Conservation (phyloP, 2,113 vertebrate species). For the Oryzias curvinotus region DNA sequence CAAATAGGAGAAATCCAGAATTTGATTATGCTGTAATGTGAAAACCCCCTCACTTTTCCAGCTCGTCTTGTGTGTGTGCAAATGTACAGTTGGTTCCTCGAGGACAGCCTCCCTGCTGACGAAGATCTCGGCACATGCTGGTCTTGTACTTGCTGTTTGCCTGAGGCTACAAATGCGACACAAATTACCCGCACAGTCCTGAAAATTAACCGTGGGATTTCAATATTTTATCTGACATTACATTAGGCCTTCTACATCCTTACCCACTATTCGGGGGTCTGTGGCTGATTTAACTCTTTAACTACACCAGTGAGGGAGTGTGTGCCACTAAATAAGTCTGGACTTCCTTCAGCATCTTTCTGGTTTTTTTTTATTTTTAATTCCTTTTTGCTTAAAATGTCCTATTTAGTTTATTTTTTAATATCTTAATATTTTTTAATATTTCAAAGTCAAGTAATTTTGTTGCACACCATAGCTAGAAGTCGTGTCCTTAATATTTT, state of each 20-base stretch:
- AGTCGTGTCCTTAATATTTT: no score
- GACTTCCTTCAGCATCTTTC: not conserved
- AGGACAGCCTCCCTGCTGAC: conserved; percentile 93
- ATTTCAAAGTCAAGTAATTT: no score
- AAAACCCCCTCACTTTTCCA: conserved; percentile 88
- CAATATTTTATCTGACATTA: not conserved
- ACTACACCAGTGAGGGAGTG: not conserved
- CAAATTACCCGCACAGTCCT: not conserved
- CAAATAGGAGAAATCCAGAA: not conserved
- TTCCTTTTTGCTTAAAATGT: not conserved
- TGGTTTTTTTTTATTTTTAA: not conserved
- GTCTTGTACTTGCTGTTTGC: conserved; percentile 98
- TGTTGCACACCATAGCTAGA: no score
- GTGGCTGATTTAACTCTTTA: not conserved
- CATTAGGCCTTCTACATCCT: no score
- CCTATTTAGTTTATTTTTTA: not conserved
- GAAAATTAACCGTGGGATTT: not conserved
- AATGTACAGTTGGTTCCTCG: conserved; percentile 95
- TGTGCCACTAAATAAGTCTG: no score
- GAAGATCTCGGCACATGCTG: conserved; percentile 95
- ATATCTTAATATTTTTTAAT: not conserved
- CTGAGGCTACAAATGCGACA: conserved; percentile 80
- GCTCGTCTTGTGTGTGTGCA: conserved; percentile 96
- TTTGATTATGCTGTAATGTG: no score
- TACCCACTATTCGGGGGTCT: not conserved